These are phyloP conservation scores for Diadema setosum DNA, from an alignment of 35 echinoderm and acorn worm genomes.

Conservation along the genomic window DNA sequence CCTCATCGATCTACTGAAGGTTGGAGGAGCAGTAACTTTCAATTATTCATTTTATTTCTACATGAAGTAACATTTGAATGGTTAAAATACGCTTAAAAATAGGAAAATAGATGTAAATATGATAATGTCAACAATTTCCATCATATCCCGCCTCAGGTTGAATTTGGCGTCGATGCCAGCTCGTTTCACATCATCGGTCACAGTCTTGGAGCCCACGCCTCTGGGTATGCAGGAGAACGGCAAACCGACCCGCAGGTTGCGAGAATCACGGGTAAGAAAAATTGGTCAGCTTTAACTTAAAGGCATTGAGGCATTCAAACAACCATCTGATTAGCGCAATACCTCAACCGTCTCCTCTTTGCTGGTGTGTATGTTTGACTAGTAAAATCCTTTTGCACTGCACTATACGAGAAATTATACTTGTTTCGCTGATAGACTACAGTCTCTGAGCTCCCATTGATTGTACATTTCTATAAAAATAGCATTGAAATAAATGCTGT, in stretches of 20 bases:
- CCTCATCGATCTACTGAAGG: conserved; percentile 73
- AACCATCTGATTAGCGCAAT: too few relatives aligned
- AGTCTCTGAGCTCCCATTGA: too few relatives aligned
- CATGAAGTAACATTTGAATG: neutral
- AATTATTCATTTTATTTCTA: neutral
- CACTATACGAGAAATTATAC: too few relatives aligned
- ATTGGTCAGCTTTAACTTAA: too few relatives aligned
- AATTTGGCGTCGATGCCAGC: conserved; percentile 33
- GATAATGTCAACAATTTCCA: neutral
- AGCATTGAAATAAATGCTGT: too few relatives aligned
- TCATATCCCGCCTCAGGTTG: conserved; percentile 1
- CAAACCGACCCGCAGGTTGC: conserved; percentile 21
- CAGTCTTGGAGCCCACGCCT: conserved; percentile 88
- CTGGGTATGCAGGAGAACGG: conserved; percentile 85
- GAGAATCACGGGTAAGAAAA: conserved; percentile 78
- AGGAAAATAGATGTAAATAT: neutral
- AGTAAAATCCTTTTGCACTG: too few relatives aligned
- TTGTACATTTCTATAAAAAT: too few relatives aligned
- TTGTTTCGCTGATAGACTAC: too few relatives aligned
- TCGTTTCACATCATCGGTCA: conserved; percentile 89
- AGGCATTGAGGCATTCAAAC: too few relatives aligned
- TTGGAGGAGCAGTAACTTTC: neutral
- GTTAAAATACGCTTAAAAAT: neutral
- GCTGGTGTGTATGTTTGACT: too few relatives aligned
- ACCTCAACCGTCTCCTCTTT: too few relatives aligned